These are phyloP conservation scores for Drosophila phalerata DNA, from an alignment of 2,888 invertebrate species.

Conservation along the genomic window DNA sequence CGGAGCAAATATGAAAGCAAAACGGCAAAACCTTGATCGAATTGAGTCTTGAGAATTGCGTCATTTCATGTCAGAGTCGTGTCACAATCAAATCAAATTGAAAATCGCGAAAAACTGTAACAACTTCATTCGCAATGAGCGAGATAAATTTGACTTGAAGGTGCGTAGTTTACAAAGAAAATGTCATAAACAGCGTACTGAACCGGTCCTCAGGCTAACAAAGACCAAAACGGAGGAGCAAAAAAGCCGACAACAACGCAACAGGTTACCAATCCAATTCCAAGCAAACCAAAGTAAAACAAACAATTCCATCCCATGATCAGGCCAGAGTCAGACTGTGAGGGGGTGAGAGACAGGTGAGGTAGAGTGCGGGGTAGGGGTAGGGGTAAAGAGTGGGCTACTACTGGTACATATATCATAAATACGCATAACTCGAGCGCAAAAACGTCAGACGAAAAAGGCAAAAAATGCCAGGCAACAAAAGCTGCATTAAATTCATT, in stretches of 20 bases:
- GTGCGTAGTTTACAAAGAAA: conserved; percentile 81
- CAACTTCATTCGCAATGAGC: conserved; percentile 76
- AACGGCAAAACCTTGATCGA: conserved; percentile 56
- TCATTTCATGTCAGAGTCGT: conserved; percentile 74
- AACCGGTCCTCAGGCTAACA: conserved; percentile 56
- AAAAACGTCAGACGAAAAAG: conserved; percentile 80
- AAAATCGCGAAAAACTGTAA: conserved; percentile 68
- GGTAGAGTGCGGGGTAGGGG: not conserved
- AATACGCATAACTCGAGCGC: conserved; percentile 82
- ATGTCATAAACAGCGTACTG: conserved; percentile 68
- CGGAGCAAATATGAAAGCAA: conserved; percentile 50
- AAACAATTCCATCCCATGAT: conserved; percentile 50
- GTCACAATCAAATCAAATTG: conserved; percentile 77
- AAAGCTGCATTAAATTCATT: conserved; percentile 81
- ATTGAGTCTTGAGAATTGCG: conserved; percentile 64
- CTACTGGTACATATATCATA: conserved; percentile 73
- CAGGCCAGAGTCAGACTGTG: conserved; percentile 17
- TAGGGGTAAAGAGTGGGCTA: conserved; percentile 21
- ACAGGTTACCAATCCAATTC: conserved; percentile 70
- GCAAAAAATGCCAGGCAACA: conserved; percentile 74
- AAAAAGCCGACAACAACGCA: conserved; percentile 76
- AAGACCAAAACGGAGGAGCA: conserved; percentile 42
- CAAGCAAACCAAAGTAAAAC: conserved; percentile 10
- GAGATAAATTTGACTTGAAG: conserved; percentile 75
- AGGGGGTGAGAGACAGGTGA: conserved; percentile 8